These are phyloP conservation scores for Sinosuthora webbiana DNA, from an alignment of 2,113 vertebrate genomes.

Conservation along the genomic window DNA sequence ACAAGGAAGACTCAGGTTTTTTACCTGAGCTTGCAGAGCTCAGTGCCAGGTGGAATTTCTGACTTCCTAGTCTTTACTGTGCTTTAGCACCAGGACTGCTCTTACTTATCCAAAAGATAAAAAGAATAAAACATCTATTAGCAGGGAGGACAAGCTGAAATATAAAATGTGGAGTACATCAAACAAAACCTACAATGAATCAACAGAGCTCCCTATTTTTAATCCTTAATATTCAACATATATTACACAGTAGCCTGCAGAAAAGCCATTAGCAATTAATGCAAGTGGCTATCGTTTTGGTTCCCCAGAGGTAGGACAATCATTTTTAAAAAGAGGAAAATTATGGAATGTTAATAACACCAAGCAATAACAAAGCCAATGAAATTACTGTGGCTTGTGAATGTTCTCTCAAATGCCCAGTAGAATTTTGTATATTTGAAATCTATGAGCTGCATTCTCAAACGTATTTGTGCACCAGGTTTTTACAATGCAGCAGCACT, in stretches of 20 bases:
- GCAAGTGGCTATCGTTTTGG: rapidly evolving
- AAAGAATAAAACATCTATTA: background rate
- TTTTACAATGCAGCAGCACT: background rate
- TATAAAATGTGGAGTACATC: background rate
- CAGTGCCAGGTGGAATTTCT: background rate
- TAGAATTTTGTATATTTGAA: background rate
- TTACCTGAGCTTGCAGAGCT: background rate
- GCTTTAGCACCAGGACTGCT: background rate
- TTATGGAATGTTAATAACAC: background rate
- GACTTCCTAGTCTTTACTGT: background rate
- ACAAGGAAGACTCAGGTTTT: background rate
- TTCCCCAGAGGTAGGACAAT: background rate
- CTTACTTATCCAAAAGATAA: background rate
- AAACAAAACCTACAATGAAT: background rate
- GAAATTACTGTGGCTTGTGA: background rate
- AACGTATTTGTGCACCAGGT: background rate
- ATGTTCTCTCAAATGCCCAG: background rate
- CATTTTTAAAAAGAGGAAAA: background rate
- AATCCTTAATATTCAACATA: background rate
- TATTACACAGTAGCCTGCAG: background rate
- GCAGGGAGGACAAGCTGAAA: background rate
- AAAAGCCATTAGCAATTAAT: background rate
- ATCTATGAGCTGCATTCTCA: background rate
- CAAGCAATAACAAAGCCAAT: background rate
- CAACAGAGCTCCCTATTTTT: background rate